A percentile compares a stretch with the other conserved stretches of the same genome.
Evolutionary conservation across 2,113 vertebrate species (phyloP).

Genomic region (Castor canadensis): DNA sequence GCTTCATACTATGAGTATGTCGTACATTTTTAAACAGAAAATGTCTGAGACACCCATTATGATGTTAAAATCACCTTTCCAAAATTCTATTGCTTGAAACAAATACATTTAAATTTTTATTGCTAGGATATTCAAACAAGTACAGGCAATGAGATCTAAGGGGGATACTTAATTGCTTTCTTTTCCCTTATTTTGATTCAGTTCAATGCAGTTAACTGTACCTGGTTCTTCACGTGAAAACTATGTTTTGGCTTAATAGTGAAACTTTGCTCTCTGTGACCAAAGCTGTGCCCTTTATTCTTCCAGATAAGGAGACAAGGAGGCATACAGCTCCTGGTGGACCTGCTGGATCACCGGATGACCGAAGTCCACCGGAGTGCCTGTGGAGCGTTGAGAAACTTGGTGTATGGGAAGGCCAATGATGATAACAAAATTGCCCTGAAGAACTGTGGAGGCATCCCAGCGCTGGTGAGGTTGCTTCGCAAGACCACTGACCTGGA

Average conservation of each 20-base stretch:
- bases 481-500: slow-evolving; percentile 97
- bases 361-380: slow-evolving; percentile 98
- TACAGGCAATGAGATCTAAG: not conserved
- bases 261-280: not conserved
- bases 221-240: not conserved
- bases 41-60: not conserved
- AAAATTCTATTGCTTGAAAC: not conserved
- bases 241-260: not conserved
- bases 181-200: not conserved
- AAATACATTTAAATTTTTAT: slow-evolving; percentile 30
- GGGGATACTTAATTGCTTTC: not conserved
- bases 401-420: slow-evolving; percentile 98
- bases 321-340: slow-evolving; percentile 96
- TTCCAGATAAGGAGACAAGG: slow-evolving; percentile 97
- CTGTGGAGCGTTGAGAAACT: slow-evolving; percentile 96
- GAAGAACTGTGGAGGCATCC: slow-evolving; percentile 98
- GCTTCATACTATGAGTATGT: not conserved
- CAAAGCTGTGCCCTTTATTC: slow-evolving; percentile 54
- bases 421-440: slow-evolving; percentile 99
- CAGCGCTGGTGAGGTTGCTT: slow-evolving; percentile 95
- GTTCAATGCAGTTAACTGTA: not conserved
- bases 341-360: slow-evolving; percentile 98
- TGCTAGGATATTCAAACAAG: not conserved
- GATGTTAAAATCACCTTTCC: slow-evolving; percentile 44
- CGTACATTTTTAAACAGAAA: not conserved